Evolutionary conservation across 2,888 invertebrate species (phyloP), one percentile per base, ranked within the genome.

Genomic region (Laspeyria flexula): DNA sequence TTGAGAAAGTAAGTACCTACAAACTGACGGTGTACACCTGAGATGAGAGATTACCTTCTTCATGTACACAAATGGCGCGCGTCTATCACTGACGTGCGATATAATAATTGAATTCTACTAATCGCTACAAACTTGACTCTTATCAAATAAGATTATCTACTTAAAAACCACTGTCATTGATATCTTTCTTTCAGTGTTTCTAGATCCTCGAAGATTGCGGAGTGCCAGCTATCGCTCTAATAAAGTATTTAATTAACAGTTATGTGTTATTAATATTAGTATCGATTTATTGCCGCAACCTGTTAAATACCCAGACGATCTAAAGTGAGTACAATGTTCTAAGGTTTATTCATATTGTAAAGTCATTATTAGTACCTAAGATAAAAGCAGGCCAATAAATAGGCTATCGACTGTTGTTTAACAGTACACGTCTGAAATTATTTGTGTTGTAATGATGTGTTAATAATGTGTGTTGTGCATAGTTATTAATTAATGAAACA

Each of bases 131-230:
- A 73, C 71, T 61, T 65, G 68, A 69, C 73, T 71, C 83, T 90
- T 90, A 90, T 90, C 91, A 84, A 80, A 73, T 81, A 81, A 83
- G 88, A 90, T 89, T 86, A 88, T 88, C 88, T 83, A 76, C 77
- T 86, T 90, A 88, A 86, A 88, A 90, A 86, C 85, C 81, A 72
- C 76, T 72, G 76, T 67, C 79, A 69, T 79, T 85, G 78, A 77
- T 85, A 85, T 81, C 71, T 79, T 77, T 73, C 72, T 82, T 85
- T 82, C 88, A 90, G 88, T 90, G 73, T 72, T 64, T 77, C 72
- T 79, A 75, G 73, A 77, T 75, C 69, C 70, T 64, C 52, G 65
- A 65, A 72, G 69, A 71, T 74, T 67, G 74, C 65, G 60, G 67
- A 72, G 73, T 73, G 68, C 45, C 59, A 60, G 60, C 43, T 67